Evolutionary conservation across 2,797 vertebrate species (phyloP), one percentile per base, ranked within the genome.

Genomic region (Onychomys leucogaster): DNA sequence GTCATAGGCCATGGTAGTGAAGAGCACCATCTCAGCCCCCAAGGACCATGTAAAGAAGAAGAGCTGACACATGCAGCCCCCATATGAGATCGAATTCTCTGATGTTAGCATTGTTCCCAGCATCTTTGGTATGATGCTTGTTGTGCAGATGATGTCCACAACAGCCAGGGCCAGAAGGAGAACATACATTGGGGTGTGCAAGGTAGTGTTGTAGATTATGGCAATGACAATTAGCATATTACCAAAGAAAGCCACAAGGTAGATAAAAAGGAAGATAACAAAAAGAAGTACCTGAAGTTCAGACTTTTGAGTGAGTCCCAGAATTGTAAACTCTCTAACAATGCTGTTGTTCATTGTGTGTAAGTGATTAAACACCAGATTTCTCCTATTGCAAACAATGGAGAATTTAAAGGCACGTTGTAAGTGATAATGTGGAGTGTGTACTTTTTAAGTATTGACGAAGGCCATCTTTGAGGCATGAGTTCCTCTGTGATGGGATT

Each of bases 1-100:
- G 46, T 98, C 98, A 34, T 98, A 98, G 65, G 97, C 97, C 98
- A 97, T 97, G 57, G 95, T 34, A 16, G 97, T 98, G 34, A 98
- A 97, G 17, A 97, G 94, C 41, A 96, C 93, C 96, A 97, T 97
- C 89, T 98, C 97, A 13, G 95, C 94, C 2, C 97, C 97, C 61
- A 98, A 82, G 0, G 96, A 97, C 97, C 97, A 98, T 0, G 94
- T 97, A 46, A 98, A 98, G 52, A 97, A 96, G 77, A 96, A 98
- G 52, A 98, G 97, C 27, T 98, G 97, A 8, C 71, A 78, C 59
- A 98, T 92, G 59, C 97, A 98, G 16, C 96, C 90, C 7, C 23
- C 32, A 5, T 95, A 98, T 4, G 96, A 97, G 43, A 98, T 98
- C 67, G 67, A 76, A 34, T 75, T 91, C 41, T 71, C n/a, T 3